phyloP scores from a whole-genome alignment of 64 coral and sea anemone genomes.

The Montipora cactus region DNA sequence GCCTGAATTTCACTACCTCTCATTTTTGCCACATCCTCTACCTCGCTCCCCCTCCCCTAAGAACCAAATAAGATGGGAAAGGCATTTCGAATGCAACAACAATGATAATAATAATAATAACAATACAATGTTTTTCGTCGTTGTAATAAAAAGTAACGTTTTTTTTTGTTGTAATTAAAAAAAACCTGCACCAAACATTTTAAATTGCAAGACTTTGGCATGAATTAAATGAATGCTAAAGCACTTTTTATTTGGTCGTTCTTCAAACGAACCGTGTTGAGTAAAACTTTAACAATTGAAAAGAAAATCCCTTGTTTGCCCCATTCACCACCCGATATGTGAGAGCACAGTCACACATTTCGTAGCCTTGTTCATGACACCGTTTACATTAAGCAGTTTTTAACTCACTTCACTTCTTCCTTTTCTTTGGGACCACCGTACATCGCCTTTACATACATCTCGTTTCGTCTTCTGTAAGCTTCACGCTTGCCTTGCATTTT shows the following conservation, averaged over 20 bases:
- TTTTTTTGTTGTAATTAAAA: too few species aligned
- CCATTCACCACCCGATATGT: background rate
- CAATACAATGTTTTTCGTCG: too few species aligned
- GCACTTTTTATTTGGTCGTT: too few species aligned
- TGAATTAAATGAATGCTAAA: too few species aligned
- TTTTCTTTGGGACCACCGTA: constrained; percentile 75
- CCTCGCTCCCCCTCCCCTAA: background rate
- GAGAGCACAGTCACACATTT: background rate
- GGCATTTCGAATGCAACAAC: background rate
- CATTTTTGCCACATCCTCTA: too few species aligned
- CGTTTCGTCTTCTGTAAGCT: constrained; percentile 57
- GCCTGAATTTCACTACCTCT: too few species aligned
- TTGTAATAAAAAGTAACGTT: too few species aligned
- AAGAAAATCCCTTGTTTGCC: background rate
- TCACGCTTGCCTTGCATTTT: constrained; percentile 77
- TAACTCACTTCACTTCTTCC: constrained; percentile 85
- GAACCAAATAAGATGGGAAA: background rate
- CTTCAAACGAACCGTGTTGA: too few species aligned
- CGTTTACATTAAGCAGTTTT: background rate
- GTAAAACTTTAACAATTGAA: too few species aligned
- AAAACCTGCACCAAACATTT: too few species aligned
- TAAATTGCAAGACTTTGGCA: too few species aligned
- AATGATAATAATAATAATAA: too few species aligned
- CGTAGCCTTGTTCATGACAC: background rate
- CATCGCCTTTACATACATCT: constrained; percentile 80